Percentiles rank a stretch among this genome's conserved stretches.
These are phyloP conservation scores for Muntiacus muntjak DNA, from an alignment of 2,113 vertebrate species.

Conservation along the genomic window DNA sequence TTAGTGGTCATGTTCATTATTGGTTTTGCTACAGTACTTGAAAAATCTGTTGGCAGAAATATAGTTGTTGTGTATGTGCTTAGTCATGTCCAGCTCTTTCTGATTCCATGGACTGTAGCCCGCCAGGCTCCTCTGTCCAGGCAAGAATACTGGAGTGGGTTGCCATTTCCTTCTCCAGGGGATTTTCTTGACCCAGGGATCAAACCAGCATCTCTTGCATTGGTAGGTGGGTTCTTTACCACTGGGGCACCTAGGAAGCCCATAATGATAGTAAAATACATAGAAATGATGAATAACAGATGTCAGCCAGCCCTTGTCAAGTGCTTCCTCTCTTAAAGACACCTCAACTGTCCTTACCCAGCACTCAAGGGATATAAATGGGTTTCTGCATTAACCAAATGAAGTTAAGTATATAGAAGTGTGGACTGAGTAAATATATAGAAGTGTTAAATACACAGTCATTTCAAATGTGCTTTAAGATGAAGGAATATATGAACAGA, in stretches of 20 bases:
- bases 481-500: neutral
- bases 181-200: neutral
- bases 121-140: neutral
- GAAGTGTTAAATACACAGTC: neutral
- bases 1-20: neutral
- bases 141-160: neutral
- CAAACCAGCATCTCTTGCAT: neutral
- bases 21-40: neutral
- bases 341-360: neutral
- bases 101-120: neutral
- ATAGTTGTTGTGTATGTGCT: neutral
- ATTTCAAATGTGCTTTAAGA: neutral
- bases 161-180: neutral
- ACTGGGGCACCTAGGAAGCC: neutral
- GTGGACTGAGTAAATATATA: neutral
- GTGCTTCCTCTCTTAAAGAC: neutral
- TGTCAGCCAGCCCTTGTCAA: neutral
- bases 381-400: neutral
- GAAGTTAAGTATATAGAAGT: neutral
- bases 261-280: neutral
- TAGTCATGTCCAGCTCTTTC: neutral
- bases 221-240: neutral
- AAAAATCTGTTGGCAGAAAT: neutral
- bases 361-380: neutral
- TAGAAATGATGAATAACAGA: neutral